These are phyloP conservation scores for Toxotes jaculatrix DNA, from an alignment of 2,113 vertebrate genomes.

Conservation along the genomic window DNA sequence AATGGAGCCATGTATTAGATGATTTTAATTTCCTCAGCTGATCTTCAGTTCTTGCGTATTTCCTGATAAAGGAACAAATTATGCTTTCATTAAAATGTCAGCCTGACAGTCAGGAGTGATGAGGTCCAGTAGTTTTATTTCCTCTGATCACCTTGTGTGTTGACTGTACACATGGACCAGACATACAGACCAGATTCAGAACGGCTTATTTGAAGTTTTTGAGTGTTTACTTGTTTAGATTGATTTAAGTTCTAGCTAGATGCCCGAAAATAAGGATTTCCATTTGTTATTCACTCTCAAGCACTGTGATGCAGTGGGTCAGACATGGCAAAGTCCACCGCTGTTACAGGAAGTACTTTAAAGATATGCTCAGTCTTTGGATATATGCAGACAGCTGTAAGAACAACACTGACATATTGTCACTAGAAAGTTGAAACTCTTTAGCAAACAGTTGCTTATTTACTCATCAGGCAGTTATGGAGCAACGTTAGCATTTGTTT, in stretches of 20 bases:
- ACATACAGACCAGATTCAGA: background rate
- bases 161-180: background rate
- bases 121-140: background rate
- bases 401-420: too few relatives aligned
- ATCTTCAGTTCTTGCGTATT: slow-evolving; percentile 43
- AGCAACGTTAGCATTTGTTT: background rate
- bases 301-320: too few relatives aligned
- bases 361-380: too few relatives aligned
- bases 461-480: too few relatives aligned
- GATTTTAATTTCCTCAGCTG: slow-evolving; percentile 40
- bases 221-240: background rate
- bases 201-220: background rate
- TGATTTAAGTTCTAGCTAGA: background rate
- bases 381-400: too few relatives aligned
- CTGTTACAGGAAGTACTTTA: too few relatives aligned
- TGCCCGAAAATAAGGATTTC: background rate
- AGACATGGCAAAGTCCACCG: too few relatives aligned
- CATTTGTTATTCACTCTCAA: too few relatives aligned
- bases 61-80: slow-evolving; percentile 42
- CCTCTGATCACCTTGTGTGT: background rate
- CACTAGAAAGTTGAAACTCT: too few relatives aligned
- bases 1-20: slow-evolving; percentile 24
- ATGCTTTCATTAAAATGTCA: slow-evolving; percentile 46
- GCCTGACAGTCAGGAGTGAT: background rate
- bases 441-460: too few relatives aligned